Evolutionary conservation across 92 coral and sea anemone species (phyloP).

Genomic region (Bergia puertoricense): DNA sequence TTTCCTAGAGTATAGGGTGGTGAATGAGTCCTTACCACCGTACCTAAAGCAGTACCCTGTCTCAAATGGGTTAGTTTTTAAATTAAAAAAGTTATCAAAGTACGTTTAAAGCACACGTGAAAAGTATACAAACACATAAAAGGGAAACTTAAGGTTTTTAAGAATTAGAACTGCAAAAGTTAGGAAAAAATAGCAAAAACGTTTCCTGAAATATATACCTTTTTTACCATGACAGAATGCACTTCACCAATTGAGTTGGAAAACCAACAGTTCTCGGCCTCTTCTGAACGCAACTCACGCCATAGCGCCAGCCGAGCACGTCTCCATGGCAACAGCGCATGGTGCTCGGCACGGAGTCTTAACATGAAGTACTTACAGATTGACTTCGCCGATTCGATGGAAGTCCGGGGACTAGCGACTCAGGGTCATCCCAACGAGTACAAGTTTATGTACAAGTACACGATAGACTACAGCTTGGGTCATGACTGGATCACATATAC

Average conservation of each 20-base stretch:
- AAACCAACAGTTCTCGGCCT: slow-evolving; percentile 64
- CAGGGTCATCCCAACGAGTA: slow-evolving; percentile 84
- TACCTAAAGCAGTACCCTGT: no score
- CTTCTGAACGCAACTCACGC: slow-evolving; percentile 71
- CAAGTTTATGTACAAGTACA: slow-evolving; percentile 66
- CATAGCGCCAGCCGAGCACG: slow-evolving; percentile 77
- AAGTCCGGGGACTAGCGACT: slow-evolving; percentile 78
- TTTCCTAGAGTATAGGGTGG: no score
- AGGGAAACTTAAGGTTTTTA: no score
- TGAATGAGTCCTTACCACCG: no score
- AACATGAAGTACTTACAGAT: slow-evolving; percentile 68
- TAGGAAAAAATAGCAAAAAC: no score
- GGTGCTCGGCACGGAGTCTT: slow-evolving; percentile 89
- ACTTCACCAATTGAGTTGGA: slow-evolving; percentile 57
- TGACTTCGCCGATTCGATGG: slow-evolving; percentile 66
- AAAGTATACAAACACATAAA: no score
- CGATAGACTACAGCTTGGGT: slow-evolving; percentile 68
- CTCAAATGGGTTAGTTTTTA: no score
- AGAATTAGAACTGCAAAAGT: no score
- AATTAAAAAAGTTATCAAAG: no score
- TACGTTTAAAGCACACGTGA: no score
- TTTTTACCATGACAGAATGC: slow-evolving; percentile 57
- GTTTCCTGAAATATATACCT: no score
- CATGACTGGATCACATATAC: slow-evolving; percentile 67
- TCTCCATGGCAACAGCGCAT: slow-evolving; percentile 75